Evolutionary conservation across 2,888 invertebrate species (phyloP), one percentile per base, ranked within the genome.

Genomic region (Tillus elongatus): DNA sequence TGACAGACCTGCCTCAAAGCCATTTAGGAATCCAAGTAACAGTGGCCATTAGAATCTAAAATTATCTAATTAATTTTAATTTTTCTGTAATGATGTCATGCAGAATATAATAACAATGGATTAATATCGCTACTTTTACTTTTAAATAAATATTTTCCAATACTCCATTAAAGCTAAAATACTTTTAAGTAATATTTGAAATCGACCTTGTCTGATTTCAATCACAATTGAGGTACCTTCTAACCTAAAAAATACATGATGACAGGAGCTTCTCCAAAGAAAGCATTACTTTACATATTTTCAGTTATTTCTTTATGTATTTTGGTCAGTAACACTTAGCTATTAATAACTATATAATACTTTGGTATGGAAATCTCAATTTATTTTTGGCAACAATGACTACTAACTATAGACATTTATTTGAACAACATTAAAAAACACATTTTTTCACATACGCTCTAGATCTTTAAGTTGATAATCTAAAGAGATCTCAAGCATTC

Each of bases 371-470:
- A 35, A 39, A 39, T 39, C 39, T 39, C 39, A 32, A 9, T 9
- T 29, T 29, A 36, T 35, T 40, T 40, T 40, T 40, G 40, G 40
- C 40, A 40, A 40, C 40, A 40, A 40, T 40, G 40, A 40, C 40
- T 40, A 40, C 33, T 35, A 33, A 26, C 11, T 9, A 29, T 9
- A 33, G n/a, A n/a, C n/a, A n/a, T 36, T 40, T 33, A n/a, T 8
- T 28, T 36, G 24, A 40, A 40, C 40, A 30, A 36, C 34, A 16
- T 35, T 36, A 40, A 40, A 40, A n/a, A n/a, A n/a, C n/a, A n/a
- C n/a, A n/a, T n/a, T n/a, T n/a, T n/a, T n/a, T n/a, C n/a, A n/a
- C n/a, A 19, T 19, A n/a, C 24, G 6, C 24, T 19, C 24, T 19
- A 19, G 9, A 6, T 19, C 6, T 19, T 9, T 19, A 19, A 19